Conservation (phyloP, 2,113 vertebrate genomes). For the Mirounga angustirostris region DNA sequence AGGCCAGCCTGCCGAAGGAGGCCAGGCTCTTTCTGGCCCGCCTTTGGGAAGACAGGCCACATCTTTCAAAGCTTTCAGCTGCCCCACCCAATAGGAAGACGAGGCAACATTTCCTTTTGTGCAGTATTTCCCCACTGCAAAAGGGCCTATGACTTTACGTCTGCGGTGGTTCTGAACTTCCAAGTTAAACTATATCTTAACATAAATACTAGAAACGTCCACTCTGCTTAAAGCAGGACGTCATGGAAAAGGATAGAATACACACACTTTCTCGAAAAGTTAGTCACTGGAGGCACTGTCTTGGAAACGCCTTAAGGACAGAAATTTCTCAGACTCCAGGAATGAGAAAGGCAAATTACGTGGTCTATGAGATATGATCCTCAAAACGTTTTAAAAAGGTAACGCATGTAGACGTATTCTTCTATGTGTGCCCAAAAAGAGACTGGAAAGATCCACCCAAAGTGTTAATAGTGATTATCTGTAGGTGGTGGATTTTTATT, state of each 20-base stretch:
- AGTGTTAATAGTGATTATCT: not conserved
- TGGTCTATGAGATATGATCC: not conserved
- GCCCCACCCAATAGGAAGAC: not conserved
- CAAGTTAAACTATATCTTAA: conserved; percentile 24
- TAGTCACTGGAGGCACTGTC: not conserved
- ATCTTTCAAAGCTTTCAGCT: conserved; percentile 6
- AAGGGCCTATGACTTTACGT: not conserved
- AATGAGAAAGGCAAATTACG: not conserved
- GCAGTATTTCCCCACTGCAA: not conserved
- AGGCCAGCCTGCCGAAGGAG: fast-evolving
- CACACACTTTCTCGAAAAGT: not conserved
- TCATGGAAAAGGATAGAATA: not conserved
- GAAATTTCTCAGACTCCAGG: not conserved
- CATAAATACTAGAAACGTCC: conserved; percentile 31
- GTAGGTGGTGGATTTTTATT: not conserved
- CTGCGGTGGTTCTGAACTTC: not conserved
- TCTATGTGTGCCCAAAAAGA: not conserved
- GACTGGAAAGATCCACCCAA: not conserved
- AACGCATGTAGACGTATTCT: not conserved
- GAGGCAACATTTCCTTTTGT: not conserved
- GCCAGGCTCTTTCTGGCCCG: not conserved
- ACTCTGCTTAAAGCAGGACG: conserved; percentile 43
- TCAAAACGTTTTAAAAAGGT: not conserved
- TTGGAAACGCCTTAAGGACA: not conserved
- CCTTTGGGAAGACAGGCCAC: not conserved